Base-by-base conservation (phyloP, 2,113 vertebrate species). In the Dipodomys merriami region DNA sequence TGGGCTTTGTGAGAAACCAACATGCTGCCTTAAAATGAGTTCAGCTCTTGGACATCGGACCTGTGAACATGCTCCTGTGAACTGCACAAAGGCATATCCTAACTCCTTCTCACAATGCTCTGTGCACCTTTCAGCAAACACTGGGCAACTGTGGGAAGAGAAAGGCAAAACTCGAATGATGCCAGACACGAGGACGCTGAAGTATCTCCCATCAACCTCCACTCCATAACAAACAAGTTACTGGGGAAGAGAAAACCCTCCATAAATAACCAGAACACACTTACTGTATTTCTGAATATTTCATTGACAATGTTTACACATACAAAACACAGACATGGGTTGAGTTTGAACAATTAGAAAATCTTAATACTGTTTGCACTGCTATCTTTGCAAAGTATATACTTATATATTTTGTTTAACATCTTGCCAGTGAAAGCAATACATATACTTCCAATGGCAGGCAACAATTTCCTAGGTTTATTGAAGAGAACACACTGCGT, bases 41-140 rank as follows among this genome's bases (percentile, higher is more conserved):
- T 95, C 73, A 90, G 29, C 57, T 67, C 46, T 65, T 25, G 89
- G 92, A 64, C 29, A 65, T 88, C 53, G 85, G 80, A 88, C 76
- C 76, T 30, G 0, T 19, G n/a, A 35, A 49, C 19, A 2, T 27
- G 25, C 7, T 73, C 7, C 20, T 67, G 46, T n/a, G n/a, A n/a
- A 10, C 5, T 30, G 11, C 0, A 7, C 49, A 27, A 27, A 30
- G 53, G 44, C 64, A 33, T 27, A 11, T 62, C 29, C 69, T n/a
- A 27, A 22, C 5, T 1, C 7, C 53, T 6, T 23, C 18, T 1
- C 1, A 2, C 27, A 9, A 74, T 44, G 3, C 23, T n/a, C 73
- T 49, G 7, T 8, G 20, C 57, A 29, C 60, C 71, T 68, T 30
- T 20, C 30, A 35, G 8, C 65, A 65, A 20, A 19, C 62, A 7